Evolutionary conservation across 2,113 vertebrate species (phyloP), one percentile per base, ranked within the genome.

Genomic region (Tachysurus fulvidraco): DNA sequence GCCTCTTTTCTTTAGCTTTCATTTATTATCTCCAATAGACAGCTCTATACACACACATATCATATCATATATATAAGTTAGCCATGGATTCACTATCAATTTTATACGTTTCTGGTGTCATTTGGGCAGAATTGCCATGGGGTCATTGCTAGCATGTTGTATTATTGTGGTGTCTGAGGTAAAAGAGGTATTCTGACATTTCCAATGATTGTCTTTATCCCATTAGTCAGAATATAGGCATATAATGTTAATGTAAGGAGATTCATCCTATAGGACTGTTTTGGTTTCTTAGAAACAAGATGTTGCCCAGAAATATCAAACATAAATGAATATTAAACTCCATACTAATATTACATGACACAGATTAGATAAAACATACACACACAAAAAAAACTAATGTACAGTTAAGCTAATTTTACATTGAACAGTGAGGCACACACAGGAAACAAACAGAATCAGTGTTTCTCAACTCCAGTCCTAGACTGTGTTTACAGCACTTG

Each of bases 91-190:
- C 17, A 28, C 52, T 57, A 17, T 57, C 77, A 36, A 57, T 79
- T 79, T 36, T 36, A 8, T 30, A 21, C 21, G 14, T 78, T 78
- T 50, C 54, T 79, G 54, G 77, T 57, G 77, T 17, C 50, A 78
- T 78, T 78, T 78, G 74, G 74, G 28, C 25, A 54, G 74, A 28
- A 28, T 14, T 54, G n/a, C 25, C 74, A 78, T 78, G 74, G 25
- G 17, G 44, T 52, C 46, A 76, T 23, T 46, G 46, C 73, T 76
- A 19, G 9, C 50, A 55, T 28, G n/a, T 50, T 79, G 77, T 79
- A 79, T 57, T 57, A 77, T 7, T 28, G 13, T 52, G 52, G 28
- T 57, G 14, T 79, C 52, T 19, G 28, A 57, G 16, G n/a, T 16
- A 79, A 79, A 55, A 9, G 7, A 30, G 19, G 25, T 28, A 54